These are phyloP conservation scores for Vultur gryphus DNA, from an alignment of 2,797 vertebrate species.

Conservation along the genomic window DNA sequence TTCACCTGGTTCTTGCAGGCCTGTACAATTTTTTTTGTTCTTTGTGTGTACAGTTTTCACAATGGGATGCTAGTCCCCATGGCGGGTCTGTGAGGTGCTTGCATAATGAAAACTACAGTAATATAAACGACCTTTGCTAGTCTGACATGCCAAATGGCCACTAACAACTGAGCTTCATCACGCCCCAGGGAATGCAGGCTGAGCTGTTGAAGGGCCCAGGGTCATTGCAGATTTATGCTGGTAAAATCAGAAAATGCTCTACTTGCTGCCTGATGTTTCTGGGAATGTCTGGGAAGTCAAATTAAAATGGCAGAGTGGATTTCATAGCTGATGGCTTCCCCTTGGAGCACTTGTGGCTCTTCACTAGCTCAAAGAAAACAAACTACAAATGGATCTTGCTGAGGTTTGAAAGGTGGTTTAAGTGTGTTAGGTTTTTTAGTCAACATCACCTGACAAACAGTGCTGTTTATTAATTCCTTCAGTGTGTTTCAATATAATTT, in stretches of 20 bases:
- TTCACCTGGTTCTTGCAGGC: background rate
- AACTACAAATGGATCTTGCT: background rate
- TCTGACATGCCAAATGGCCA: background rate
- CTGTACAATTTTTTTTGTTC: background rate
- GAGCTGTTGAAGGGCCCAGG: background rate
- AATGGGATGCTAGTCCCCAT: background rate
- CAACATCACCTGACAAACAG: background rate
- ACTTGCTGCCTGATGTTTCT: background rate
- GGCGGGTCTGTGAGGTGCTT: background rate
- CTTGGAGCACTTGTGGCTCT: background rate
- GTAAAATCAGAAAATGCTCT: background rate
- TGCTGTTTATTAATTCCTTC: background rate
- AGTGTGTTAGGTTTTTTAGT: background rate
- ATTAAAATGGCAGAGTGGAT: background rate
- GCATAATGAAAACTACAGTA: background rate
- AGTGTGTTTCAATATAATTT: background rate
- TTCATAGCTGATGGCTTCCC: background rate
- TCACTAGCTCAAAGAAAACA: background rate
- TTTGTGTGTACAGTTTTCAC: background rate
- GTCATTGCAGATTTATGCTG: background rate
- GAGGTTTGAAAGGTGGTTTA: background rate
- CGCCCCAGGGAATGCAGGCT: fast-evolving
- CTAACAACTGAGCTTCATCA: background rate
- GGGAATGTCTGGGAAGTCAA: background rate
- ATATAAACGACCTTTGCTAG: background rate